A percentile compares a stretch with the other conserved stretches of the same genome.
Conservation (phyloP, 2,888 invertebrate species). For the Phania funesta region DNA sequence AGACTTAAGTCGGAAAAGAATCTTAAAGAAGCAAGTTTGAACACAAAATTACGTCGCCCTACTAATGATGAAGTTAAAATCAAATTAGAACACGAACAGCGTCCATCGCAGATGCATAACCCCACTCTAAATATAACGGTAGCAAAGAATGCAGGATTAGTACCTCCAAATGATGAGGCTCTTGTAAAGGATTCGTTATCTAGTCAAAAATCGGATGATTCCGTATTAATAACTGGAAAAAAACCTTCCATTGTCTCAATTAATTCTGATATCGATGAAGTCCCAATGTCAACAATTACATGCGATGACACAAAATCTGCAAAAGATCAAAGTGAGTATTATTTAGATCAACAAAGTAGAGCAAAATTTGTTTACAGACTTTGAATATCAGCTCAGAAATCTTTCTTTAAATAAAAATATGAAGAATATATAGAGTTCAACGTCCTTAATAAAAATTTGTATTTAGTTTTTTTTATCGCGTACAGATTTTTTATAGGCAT, state of each 20-base stretch:
- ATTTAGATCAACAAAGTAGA: too few species aligned
- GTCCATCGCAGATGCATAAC: slow-evolving; percentile 71
- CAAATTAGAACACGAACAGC: slow-evolving; percentile 75
- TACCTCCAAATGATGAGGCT: background rate
- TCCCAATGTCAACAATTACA: background rate
- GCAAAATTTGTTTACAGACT: too few species aligned
- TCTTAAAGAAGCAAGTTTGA: slow-evolving; percentile 74
- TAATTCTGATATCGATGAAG: slow-evolving; percentile 67
- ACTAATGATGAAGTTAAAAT: slow-evolving; percentile 64
- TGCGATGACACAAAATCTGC: background rate
- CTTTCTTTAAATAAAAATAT: too few species aligned
- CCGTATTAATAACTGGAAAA: slow-evolving; percentile 67
- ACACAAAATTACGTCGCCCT: slow-evolving; percentile 74
- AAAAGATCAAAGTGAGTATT: slow-evolving; percentile 27
- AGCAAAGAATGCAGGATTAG: background rate
- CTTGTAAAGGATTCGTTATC: slow-evolving; percentile 55
- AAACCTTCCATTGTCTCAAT: slow-evolving; percentile 67
- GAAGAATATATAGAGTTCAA: too few species aligned
- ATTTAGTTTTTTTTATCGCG: too few species aligned
- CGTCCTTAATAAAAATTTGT: too few species aligned
- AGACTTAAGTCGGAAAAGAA: slow-evolving; percentile 74
- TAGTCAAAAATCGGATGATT: slow-evolving; percentile 67
- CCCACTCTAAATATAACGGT: background rate
- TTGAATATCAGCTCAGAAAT: too few species aligned
- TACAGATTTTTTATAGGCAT: too few species aligned